Percentiles rank a stretch among this genome's conserved stretches.
Conservation (phyloP, 2,797 vertebrate species). For the Bradypodion pumilum region DNA sequence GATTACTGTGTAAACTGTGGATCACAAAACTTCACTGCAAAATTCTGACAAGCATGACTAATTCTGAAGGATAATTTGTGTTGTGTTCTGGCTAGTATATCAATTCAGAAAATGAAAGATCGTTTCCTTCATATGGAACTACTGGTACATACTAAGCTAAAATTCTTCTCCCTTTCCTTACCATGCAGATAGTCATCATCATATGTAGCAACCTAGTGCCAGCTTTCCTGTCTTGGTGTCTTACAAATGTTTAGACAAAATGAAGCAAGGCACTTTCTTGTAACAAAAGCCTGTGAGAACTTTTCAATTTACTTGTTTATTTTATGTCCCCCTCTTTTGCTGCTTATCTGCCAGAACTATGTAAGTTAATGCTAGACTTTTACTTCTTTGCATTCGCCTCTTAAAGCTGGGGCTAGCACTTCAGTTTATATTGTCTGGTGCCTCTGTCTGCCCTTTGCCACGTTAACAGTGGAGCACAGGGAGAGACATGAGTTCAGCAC, state of each 20-base stretch:
- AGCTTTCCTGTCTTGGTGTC: background rate
- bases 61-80: background rate
- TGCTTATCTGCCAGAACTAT: background rate
- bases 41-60: background rate
- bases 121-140: background rate
- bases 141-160: no score
- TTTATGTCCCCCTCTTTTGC: background rate
- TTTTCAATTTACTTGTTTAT: background rate
- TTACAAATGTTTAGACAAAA: background rate
- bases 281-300: background rate
- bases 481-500: background rate
- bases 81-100: background rate
- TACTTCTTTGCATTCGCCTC: background rate
- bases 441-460: slow-evolving; percentile 55
- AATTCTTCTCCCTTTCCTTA: background rate
- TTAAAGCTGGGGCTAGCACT: background rate
- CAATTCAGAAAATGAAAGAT: background rate
- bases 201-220: background rate
- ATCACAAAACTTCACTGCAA: background rate
- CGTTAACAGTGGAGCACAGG: slow-evolving; percentile 22
- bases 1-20: background rate
- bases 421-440: background rate
- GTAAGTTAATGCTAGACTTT: background rate
- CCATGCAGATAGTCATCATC: background rate
- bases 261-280: background rate